Base-by-base conservation (phyloP, 2,888 invertebrate genomes). In the Drosophila infuscata region DNA sequence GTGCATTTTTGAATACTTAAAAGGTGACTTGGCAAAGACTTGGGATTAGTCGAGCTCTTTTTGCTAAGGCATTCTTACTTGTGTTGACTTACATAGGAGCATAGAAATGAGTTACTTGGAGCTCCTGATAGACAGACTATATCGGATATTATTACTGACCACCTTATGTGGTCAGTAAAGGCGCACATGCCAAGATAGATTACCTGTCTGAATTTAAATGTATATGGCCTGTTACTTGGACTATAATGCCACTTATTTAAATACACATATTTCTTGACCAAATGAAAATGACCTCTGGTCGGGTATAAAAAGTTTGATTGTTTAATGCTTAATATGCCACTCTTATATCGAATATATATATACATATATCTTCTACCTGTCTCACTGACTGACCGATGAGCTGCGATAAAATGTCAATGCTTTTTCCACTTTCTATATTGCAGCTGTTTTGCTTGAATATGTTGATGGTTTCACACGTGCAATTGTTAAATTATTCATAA, bases 401-500 rank as follows among this genome's bases (percentile, higher is more conserved):
- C 43, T 36, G 29, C 43, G 12, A 30, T 67, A 54, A 29, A 41
- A 35, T 41, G 41, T 12, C 35, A 49, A 65, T n/a, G 17, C 17
- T 17, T 17, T 7, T 51, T 11, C 17, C 30, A 11, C 17, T n/a
- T 49, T 29, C 49, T 9, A 30, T 29, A 8, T 49, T 49, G 49
- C 17, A 49, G 56, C 59, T 78, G 76, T 33, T 83, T 80, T 62
- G 11, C 57, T 30, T 43, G 41, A 52, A 59, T 29, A 17, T 48
- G 66, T 71, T 68, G 74, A 76, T 70, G 70, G 67, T 67, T 69
- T 82, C 83, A 79, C 79, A 82, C 74, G 74, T 73, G 72, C 74
- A 76, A 60, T 82, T 79, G 68, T 65, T 82, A 74, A 82, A 82
- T 82, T 79, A 82, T 82, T 76, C 70, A 84, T 71, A 70, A 52